These are phyloP conservation scores for Chiridota heheva DNA, from an alignment of 35 echinoderm and acorn worm species.

Conservation along the genomic window DNA sequence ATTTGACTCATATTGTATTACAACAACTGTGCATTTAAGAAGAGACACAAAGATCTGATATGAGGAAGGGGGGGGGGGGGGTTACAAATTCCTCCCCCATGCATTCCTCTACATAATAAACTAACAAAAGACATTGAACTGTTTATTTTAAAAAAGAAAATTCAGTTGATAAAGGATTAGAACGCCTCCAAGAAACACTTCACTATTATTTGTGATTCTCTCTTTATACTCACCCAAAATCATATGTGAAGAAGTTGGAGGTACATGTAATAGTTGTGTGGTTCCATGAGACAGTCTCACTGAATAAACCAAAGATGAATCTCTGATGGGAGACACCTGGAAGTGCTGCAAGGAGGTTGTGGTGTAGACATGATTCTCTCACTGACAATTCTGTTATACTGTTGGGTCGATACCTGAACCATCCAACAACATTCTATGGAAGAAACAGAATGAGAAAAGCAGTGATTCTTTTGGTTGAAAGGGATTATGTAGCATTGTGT, in stretches of 20 bases:
- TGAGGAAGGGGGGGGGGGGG: too few species aligned
- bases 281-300: constrained; percentile 50
- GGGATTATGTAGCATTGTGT: too few species aligned
- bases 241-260: constrained; percentile 61
- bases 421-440: constrained; percentile 67
- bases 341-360: constrained; percentile 46
- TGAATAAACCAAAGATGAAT: constrained; percentile 77
- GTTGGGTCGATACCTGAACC: constrained; percentile 70
- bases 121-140: too few species aligned
- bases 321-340: constrained; percentile 19
- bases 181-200: too few species aligned
- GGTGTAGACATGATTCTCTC: constrained; percentile 58
- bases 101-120: too few species aligned
- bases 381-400: constrained; percentile 55
- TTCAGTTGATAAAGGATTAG: too few species aligned
- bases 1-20: too few species aligned
- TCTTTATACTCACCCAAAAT: constrained; percentile 47
- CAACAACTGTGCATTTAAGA: too few species aligned
- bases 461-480: neutral
- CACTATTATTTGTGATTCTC: too few species aligned
- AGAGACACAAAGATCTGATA: too few species aligned
- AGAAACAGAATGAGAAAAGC: neutral
- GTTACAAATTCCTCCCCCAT: too few species aligned
- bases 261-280: constrained; percentile 63
- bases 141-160: too few species aligned